Conservation (phyloP, 92 coral and sea anemone species). For the Blastomussa wellsi region DNA sequence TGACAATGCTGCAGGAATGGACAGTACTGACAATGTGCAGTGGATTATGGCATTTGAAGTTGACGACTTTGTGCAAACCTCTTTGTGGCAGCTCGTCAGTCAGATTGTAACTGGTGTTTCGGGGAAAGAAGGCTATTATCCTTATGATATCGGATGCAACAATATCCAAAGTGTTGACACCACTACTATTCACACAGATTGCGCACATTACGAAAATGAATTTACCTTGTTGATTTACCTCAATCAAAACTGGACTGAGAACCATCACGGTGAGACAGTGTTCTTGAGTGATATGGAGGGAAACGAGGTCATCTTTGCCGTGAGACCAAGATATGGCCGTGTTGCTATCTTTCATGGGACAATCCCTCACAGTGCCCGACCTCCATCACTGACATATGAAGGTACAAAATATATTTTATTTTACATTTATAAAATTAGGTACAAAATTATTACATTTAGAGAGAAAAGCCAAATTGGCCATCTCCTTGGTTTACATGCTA, state of each 20-base stretch:
- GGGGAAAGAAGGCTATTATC: slow-evolving; percentile 63
- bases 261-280: slow-evolving; percentile 83
- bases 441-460: no score
- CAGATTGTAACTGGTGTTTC: slow-evolving; percentile 55
- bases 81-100: slow-evolving; percentile 63
- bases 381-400: slow-evolving; percentile 64
- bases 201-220: slow-evolving; percentile 59
- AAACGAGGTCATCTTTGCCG: slow-evolving; percentile 76
- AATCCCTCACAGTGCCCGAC: slow-evolving; percentile 87
- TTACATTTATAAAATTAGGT: no score
- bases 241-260: slow-evolving; percentile 82
- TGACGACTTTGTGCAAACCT: slow-evolving; percentile 53
- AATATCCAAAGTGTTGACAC: slow-evolving; percentile 69
- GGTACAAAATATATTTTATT: slow-evolving; percentile 52
- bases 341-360: slow-evolving; percentile 78
- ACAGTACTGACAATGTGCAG: slow-evolving; percentile 77
- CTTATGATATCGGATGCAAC: slow-evolving; percentile 85
- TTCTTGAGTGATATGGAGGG: slow-evolving; percentile 60
- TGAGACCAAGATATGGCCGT: slow-evolving; percentile 83
- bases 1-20: slow-evolving; percentile 56
- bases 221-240: slow-evolving; percentile 77
- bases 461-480: no score
- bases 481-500: no score
- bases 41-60: slow-evolving; percentile 84
- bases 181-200: slow-evolving; percentile 76